phyloP scores from a whole-genome alignment of 1,140 invertebrate genomes.

The Teleogryllus occipitalis region DNA sequence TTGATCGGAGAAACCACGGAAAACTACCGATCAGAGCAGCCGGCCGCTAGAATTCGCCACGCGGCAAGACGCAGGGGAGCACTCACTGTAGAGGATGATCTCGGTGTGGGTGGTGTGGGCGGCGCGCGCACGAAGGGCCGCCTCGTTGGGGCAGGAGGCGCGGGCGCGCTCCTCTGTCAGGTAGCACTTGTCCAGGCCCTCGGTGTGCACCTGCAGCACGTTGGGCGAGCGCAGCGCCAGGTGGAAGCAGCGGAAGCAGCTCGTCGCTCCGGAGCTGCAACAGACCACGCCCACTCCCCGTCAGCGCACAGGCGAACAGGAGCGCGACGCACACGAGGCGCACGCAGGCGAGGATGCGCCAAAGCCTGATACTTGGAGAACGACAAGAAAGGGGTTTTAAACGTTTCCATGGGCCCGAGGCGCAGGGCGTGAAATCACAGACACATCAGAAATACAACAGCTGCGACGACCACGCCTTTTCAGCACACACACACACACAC shows the following conservation, averaged over 20 bases:
- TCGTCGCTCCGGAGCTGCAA: conserved; percentile 43
- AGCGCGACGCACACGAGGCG: not conserved
- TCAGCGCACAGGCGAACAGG: not conserved
- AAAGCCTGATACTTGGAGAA: too few relatives aligned
- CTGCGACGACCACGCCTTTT: too few relatives aligned
- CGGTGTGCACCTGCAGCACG: conserved; percentile 54
- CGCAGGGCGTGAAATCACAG: too few relatives aligned
- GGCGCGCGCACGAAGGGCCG: not conserved
- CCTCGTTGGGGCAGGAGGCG: conserved; percentile 44
- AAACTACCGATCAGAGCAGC: too few relatives aligned
- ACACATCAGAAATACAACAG: too few relatives aligned
- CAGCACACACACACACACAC: too few relatives aligned
- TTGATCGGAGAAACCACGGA: too few relatives aligned
- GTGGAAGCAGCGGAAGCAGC: conserved; percentile 55
- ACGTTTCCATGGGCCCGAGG: too few relatives aligned
- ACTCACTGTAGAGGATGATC: conserved; percentile 19
- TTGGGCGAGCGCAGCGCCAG: conserved; percentile 50
- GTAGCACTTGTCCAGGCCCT: conserved; percentile 53
- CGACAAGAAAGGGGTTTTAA: too few relatives aligned
- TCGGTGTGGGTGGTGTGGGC: not conserved
- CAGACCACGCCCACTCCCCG: conserved; percentile 9
- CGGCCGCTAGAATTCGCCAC: too few relatives aligned
- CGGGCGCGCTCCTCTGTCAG: conserved; percentile 49
- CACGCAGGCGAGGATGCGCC: too few relatives aligned
- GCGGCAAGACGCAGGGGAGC: too few relatives aligned